Base-by-base conservation (phyloP, 2,797 vertebrate species). In the Ciconia nigra region DNA sequence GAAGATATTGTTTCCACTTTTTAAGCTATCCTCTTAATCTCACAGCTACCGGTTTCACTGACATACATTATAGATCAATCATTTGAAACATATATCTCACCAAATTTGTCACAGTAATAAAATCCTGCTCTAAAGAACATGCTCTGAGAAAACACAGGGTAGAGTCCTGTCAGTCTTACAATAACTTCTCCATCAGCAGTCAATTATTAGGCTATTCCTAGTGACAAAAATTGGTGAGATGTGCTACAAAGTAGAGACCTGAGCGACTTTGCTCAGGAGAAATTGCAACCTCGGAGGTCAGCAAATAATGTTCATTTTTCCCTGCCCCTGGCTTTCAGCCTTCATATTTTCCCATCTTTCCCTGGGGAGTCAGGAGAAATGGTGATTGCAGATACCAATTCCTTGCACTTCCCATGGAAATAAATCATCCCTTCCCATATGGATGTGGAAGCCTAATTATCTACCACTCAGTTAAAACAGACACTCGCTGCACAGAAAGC, bases 191-290 rank as follows among this genome's bases (percentile, higher is more conserved):
- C 91, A 95, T 81, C 91, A 96, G 65, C 82, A 88, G 72, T 67
- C 96, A 91, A 97, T 97, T 91, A 95, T 33, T 86, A 71, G 79
- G 77, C 82, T 73, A 85, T 91, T 95, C 91, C 35, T 52, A 80
- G 57, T 66, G 86, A 91, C 54, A 96, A 89, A 96, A 94, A 67
- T 24, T 26, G 18, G 63, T 47, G 77, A 88, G 73, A 72, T 57
- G 51, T 69, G 65, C 80, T 57, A 25, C 39, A 55, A 83, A 96
- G 73, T 35, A 62, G 41, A 83, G 25, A 73, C 61, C 51, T 49
- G 54, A 61, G 65, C 11, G 54, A 55, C 61, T 88, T 90, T 81
- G 18, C 63, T 49, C 47, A 4, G 62, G 69, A 92, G 79, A 91
- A 91, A 90, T 8, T 35, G 66, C 59, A 89, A 0, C 35, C 93